Evolutionary conservation across 2,888 invertebrate species (phyloP), one percentile per base, ranked within the genome.

Genomic region (Odontocolon sp.): DNA sequence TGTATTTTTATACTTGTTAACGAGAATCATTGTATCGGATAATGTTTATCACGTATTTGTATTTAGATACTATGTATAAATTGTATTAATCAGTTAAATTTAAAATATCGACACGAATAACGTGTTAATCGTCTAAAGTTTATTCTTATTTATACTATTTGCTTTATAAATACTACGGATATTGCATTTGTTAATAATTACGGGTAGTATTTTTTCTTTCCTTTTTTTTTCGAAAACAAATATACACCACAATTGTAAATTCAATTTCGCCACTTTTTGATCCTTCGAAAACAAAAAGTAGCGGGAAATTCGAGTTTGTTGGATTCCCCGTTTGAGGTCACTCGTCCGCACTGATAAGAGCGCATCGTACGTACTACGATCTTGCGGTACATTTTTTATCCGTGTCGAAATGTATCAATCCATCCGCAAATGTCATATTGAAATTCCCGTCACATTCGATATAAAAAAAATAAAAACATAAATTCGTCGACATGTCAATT

Each of bases 1-100:
- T 64, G 77, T 77, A 77, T 77, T 77, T 77, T 77, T 77, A 77
- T 77, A 77, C 72, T 72, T 77, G 77, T 77, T 77, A 70, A 40
- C 50, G 57, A 64, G 26, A 50, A 56, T 28, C 14, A 31, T 28
- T 26, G 67, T 74, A 74, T 63, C 40, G 63, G 63, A 68, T 68
- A 63, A 59, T 59, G 36, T 69, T 47, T 69, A 21, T 47, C 47
- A 57, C 42, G 26, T 66, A 38, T 57, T 64, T 36, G 47, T 74
- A 67, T 76, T 71, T 45, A 33, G 54, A 52, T 57, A 31, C 18
- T 54, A 38, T 64, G 38, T 50, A 70, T 72, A 38, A 42, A 33
- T 61, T 50, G 26, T 68, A 50, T 54, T n/a, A 28, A 69, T 36
- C 40, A 38, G 18, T 42, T 28, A 9, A 72, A 57, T 50, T 14